Conservation (phyloP, 2,797 vertebrate genomes). For the Anniella stebbinsi region DNA sequence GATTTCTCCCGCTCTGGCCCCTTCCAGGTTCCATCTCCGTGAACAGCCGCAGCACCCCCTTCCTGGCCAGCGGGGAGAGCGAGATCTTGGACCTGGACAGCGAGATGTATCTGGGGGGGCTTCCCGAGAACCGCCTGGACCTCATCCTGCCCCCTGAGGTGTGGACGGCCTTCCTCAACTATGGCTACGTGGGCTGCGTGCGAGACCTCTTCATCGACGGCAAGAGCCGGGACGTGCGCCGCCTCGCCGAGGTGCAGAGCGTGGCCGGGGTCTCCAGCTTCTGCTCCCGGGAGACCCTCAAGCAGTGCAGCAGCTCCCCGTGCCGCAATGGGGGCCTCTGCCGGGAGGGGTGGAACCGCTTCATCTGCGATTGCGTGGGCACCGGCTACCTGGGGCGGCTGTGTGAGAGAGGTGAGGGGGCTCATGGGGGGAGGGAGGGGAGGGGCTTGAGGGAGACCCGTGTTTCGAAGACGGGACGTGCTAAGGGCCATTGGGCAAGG, state of each 20-base stretch:
- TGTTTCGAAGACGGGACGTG: neutral
- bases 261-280: slow-evolving; percentile 85
- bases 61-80: slow-evolving; percentile 91
- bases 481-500: no score
- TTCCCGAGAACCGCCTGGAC: slow-evolving; percentile 85
- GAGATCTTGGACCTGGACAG: slow-evolving; percentile 93
- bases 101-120: slow-evolving; percentile 92
- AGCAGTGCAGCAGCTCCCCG: slow-evolving; percentile 85
- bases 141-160: slow-evolving; percentile 89
- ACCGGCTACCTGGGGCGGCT: slow-evolving; percentile 89
- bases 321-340: slow-evolving; percentile 89
- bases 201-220: slow-evolving; percentile 94
- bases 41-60: slow-evolving; percentile 90
- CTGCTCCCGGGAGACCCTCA: slow-evolving; percentile 89
- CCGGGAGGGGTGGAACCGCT: slow-evolving; percentile 94
- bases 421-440: neutral
- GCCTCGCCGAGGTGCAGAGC: slow-evolving; percentile 86
- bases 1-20: neutral
- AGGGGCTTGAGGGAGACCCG: neutral
- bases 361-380: slow-evolving; percentile 90
- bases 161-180: slow-evolving; percentile 89
- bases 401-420: slow-evolving; percentile 89
- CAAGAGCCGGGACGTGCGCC: slow-evolving; percentile 89
- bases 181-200: slow-evolving; percentile 94
- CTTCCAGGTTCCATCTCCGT: slow-evolving; percentile 87